Evolutionary conservation across 2,888 invertebrate species (phyloP).

Genomic region (Andrena chrysosceles): DNA sequence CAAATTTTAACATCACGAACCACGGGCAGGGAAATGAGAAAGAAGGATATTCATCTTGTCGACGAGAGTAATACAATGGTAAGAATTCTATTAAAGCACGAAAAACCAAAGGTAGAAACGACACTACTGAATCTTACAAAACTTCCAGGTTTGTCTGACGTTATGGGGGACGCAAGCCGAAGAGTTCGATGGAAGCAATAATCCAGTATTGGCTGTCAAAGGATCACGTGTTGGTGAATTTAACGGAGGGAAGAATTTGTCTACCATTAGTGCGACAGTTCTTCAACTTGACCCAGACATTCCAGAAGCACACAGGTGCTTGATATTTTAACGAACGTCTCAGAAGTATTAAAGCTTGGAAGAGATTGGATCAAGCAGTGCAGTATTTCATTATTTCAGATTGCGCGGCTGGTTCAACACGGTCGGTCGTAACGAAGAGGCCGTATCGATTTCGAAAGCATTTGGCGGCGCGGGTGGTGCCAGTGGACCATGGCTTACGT

Average conservation of each 20-base stretch:
- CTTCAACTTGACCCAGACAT: slow-evolving; percentile 95
- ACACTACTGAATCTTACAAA: not conserved
- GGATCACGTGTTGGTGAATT: slow-evolving; percentile 95
- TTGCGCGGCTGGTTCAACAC: slow-evolving; percentile 97
- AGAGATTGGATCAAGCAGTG: not conserved
- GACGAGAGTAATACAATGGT: slow-evolving; percentile 93
- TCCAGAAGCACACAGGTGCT: slow-evolving; percentile 90
- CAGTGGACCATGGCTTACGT: slow-evolving; percentile 90
- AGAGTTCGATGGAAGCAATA: slow-evolving; percentile 90
- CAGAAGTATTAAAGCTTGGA: not conserved
- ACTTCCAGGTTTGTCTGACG: slow-evolving; percentile 86
- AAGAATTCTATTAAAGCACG: slow-evolving; percentile 67
- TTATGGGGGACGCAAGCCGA: slow-evolving; percentile 97
- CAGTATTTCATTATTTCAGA: slow-evolving; percentile 59
- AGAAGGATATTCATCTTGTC: slow-evolving; percentile 94
- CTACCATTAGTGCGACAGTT: slow-evolving; percentile 87
- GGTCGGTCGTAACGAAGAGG: slow-evolving; percentile 88
- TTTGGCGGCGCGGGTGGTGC: slow-evolving; percentile 85
- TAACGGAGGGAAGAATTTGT: slow-evolving; percentile 91
- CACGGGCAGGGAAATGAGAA: slow-evolving; percentile 93
- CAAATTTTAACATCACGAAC: slow-evolving; percentile 90
- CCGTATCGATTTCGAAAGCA: slow-evolving; percentile 86
- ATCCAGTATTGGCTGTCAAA: slow-evolving; percentile 95
- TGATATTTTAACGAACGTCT: not conserved
- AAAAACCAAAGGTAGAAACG: not conserved